Base-by-base conservation (phyloP, 92 coral and sea anemone genomes). In the Meandrina meandrites region DNA sequence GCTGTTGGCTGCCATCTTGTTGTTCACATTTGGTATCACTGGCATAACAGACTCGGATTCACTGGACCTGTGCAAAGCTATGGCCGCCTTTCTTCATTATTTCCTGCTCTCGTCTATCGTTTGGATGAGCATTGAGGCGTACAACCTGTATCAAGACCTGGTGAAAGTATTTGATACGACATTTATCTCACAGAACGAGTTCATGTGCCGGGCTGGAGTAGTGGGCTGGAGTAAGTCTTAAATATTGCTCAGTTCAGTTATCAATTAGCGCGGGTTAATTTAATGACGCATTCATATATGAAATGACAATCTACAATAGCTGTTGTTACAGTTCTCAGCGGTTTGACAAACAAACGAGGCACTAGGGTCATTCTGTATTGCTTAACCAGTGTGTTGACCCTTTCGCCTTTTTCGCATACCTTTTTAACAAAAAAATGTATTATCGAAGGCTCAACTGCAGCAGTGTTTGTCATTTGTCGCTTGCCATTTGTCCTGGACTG, bases 81-180 rank as follows among this genome's bases (percentile, higher is more conserved):
- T 93, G 30, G 94, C 99, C 0, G 90, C 91, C 75, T 71, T 93
- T 27, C 85, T 97, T 47, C 99, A 97, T 70, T 97, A 93, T 86
- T 97, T 95, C 82, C 90, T 97, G 56, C 84, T 97, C 35, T 92
- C 97, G 22, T 90, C 99, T 18, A 86, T 97, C 64, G 91, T 89
- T 11, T 97, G 99, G 99, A 93, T 94, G 93, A 92, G 99, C 18
- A 90, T 97, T 48, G 97, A 93, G 82, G 98, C 99, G 2, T 92
- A 97, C 90, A 97, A 95, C 83, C 48, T 97, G 79, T 95, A 97
- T 76, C 95, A 93, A 89, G 99, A 97, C 86, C 92, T 97, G 45
- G 99, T 97, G 19, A 97, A 95, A 92, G 99, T 97, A 86, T 97
- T 97, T 72, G 96, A 97, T 84, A 95, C 98, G 47, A 89, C 95